Base-by-base conservation (phyloP, 1,140 invertebrate genomes). In the Leptestheria dahalacensis region DNA sequence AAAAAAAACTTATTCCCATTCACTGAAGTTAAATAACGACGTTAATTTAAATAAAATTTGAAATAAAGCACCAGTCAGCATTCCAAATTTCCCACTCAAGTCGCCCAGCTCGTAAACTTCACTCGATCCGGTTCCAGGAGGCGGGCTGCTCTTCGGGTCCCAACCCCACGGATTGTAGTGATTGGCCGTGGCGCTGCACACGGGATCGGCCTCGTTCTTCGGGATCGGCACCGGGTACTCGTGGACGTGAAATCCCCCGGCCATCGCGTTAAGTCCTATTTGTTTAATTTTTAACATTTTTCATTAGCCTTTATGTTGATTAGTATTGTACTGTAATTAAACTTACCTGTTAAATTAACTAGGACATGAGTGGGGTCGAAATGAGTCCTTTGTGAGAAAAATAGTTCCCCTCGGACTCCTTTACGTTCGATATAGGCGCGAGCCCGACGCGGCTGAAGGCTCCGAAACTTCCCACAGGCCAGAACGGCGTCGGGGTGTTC, bases 81-180 rank as follows among this genome's bases (percentile, higher is more conserved):
- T 59, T 20, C 79, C 78, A 66, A 77, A 80, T 73, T 97, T 97
- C 4, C 90, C 90, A 55, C 88, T 87, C 2, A 97, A 71, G 72
- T 96, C 91, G 0, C 91, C 90, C 12, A 92, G 71, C 2, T 86
- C 79, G 67, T 92, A 95, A 67, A 88, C 83, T 70, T 95, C 88
- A 69, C 89, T 86, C 3, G 89, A 91, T 25, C 86, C 84, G 63
- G 77, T 73, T 23, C 81, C 82, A 79, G 66, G 64, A 50, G 60
- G 49, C n/a, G 71, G 68, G 57, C 65, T 67, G 15, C 65, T 63
- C 4, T 58, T 64, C 33, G 66, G 56, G 50, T 69, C 65, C 3
- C 76, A 67, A 18, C 66, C 65, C 61, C 73, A 77, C 2, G 78
- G 78, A 67, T 80, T 78, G 63, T 71, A 77, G 64, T 72, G 71